phyloP scores from a whole-genome alignment of 2,888 invertebrate species.

The Drosophila emarginata region DNA sequence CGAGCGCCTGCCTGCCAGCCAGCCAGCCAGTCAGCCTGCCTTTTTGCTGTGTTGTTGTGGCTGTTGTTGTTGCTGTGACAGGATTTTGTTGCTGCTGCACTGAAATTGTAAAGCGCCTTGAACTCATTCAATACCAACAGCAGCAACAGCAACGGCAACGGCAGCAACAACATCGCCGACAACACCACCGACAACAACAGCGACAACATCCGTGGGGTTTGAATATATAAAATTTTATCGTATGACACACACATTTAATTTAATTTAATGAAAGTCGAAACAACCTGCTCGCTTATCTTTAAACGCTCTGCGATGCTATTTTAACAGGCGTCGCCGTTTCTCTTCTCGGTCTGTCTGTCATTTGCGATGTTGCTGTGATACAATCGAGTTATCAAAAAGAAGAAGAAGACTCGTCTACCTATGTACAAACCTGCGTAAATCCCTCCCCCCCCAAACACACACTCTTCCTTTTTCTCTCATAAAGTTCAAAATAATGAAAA shows the following conservation, averaged over 20 bases:
- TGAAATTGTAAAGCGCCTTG: constrained; percentile 41
- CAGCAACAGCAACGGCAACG: not conserved
- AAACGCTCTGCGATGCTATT: constrained; percentile 32
- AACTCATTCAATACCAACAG: constrained; percentile 18
- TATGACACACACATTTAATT: constrained; percentile 51
- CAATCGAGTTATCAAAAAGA: constrained; percentile 6
- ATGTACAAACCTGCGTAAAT: not conserved
- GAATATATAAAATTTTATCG: constrained; percentile 52
- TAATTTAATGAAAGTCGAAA: constrained; percentile 45
- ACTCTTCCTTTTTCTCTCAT: not conserved
- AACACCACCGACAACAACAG: not conserved
- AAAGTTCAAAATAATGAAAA: constrained; percentile 4
- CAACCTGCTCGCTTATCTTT: constrained; percentile 48
- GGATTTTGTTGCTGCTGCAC: constrained; percentile 35
- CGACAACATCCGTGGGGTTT: constrained; percentile 12
- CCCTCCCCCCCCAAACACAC: not conserved
- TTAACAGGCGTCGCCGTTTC: constrained; percentile 16
- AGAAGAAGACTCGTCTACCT: not conserved
- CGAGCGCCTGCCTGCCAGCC: constrained; percentile 28
- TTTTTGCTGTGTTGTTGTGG: not conserved
- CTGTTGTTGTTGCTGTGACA: constrained; percentile 2
- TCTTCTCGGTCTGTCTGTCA: not conserved
- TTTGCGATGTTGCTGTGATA: constrained; percentile 2
- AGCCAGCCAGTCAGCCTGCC: not conserved
- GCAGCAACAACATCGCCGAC: not conserved